A percentile compares a stretch with the other conserved stretches of the same genome.
Conservation (phyloP, 2,888 invertebrate species). For the Lissonota sp. region DNA sequence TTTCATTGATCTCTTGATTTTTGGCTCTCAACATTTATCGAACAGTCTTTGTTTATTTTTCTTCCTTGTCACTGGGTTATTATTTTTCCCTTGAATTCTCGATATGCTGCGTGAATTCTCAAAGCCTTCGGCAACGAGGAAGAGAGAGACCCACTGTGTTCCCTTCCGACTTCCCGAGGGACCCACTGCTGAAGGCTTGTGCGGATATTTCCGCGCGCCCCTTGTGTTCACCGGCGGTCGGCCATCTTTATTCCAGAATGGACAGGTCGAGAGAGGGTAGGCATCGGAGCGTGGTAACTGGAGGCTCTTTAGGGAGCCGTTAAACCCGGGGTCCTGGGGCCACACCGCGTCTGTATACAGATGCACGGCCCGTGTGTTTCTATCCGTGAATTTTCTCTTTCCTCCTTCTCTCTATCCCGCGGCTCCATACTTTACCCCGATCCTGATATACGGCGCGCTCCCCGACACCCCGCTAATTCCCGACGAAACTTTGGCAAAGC, state of each 20-base stretch:
- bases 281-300: conserved; percentile 83
- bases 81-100: too few relatives aligned
- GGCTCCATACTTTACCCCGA: too few relatives aligned
- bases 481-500: conserved; percentile 62
- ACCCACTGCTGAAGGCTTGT: conserved; percentile 44
- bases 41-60: too few relatives aligned
- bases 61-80: too few relatives aligned
- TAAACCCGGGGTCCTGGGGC: conserved; percentile 80
- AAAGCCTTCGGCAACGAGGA: too few relatives aligned
- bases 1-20: too few relatives aligned
- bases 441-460: conserved; percentile 73
- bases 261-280: conserved; percentile 83
- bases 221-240: conserved; percentile 69
- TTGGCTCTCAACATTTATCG: too few relatives aligned
- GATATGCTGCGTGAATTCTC: too few relatives aligned
- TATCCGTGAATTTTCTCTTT: conserved; percentile 60
- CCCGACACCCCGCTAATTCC: conserved; percentile 74
- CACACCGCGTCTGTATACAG: too few relatives aligned
- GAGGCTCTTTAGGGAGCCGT: conserved; percentile 83
- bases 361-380: conserved; percentile 73
- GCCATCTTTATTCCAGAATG: conserved; percentile 82
- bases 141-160: too few relatives aligned
- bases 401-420: conserved; percentile 78
- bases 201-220: conserved; percentile 73
- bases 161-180: conserved; percentile 72